Base-by-base conservation (phyloP, 2,888 invertebrate species). In the Tyria jacobaeae region DNA sequence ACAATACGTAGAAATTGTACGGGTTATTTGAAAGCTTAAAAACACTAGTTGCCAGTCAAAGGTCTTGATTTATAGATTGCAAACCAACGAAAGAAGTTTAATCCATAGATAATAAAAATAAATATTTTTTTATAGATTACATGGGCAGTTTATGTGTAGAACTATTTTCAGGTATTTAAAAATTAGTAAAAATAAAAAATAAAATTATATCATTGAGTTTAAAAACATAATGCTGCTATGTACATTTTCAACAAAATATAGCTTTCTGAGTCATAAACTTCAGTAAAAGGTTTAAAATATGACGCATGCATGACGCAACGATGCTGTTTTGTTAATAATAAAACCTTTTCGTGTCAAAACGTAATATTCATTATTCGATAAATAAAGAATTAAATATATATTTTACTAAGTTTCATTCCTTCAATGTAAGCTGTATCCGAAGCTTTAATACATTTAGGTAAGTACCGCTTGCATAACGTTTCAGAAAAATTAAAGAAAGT, bases 401-500 rank as follows among this genome's bases (percentile, higher is more conserved):
- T 82, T 81, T 81, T 80, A 86, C n/a, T n/a, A 83, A 84, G 81
- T 88, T 85, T 82, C 83, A 88, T 88, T 87, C 81, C 80, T 84
- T 78, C 78, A 84, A 84, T 88, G 86, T 90, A 87, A 89, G 88
- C 89, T 82, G 79, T 85, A 85, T 79, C 82, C 82, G 82, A 78
- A 85, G 87, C 83, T 85, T 85, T 88, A 90, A 89, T 92, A 91
- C 87, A 91, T 88, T 90, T 88, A 86, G 80, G 80, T 79, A 60
- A 51, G 57, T 75, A 79, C 75, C 55, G 67, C 71, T 74, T 76
- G 81, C 76, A 75, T 76, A 75, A 80, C 83, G 87, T 91, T 91
- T 87, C 86, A 88, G 84, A 90, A 89, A 89, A 91, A 93, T 93
- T 93, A 92, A 92, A 92, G 91, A 91, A 92, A 90, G 92, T 89